Percentiles rank a stretch among this genome's conserved stretches.
Evolutionary conservation across 2,797 vertebrate genomes (phyloP).

Genomic region (Streptopelia turtur): DNA sequence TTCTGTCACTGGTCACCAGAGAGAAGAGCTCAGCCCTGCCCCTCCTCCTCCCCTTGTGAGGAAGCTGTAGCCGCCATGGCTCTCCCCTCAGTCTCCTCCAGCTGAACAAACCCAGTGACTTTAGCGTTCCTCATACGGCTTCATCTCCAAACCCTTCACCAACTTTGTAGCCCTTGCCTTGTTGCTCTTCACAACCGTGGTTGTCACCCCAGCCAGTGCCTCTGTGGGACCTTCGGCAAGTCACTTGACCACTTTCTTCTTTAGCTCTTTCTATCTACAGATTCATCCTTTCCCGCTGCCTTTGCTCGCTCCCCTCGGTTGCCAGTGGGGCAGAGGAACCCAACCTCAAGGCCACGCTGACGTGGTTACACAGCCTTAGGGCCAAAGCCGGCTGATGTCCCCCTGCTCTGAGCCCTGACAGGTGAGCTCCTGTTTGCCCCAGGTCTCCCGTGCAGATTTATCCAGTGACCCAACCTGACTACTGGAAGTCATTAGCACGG

Average conservation of each 20-base stretch:
- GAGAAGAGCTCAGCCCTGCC: too few species aligned
- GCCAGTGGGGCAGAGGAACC: not conserved
- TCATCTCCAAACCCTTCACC: too few species aligned
- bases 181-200: not conserved
- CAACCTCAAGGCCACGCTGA: not conserved
- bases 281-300: not conserved
- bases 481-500: not conserved
- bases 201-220: not conserved
- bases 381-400: not conserved
- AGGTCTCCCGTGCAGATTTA: not conserved
- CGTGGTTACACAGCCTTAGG: accelerated
- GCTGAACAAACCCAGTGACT: too few species aligned
- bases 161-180: not conserved
- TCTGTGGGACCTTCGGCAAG: not conserved
- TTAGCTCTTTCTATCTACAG: accelerated
- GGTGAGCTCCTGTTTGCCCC: accelerated
- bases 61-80: too few species aligned
- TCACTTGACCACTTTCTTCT: not conserved
- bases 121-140: too few species aligned
- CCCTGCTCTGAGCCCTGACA: not conserved
- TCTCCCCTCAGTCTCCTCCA: too few species aligned
- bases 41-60: too few species aligned
- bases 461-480: not conserved
- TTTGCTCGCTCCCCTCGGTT: not conserved
- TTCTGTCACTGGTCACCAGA: too few species aligned